phyloP scores from a whole-genome alignment of 2,888 invertebrate genomes.

The Cremastobaeus sp. region DNA sequence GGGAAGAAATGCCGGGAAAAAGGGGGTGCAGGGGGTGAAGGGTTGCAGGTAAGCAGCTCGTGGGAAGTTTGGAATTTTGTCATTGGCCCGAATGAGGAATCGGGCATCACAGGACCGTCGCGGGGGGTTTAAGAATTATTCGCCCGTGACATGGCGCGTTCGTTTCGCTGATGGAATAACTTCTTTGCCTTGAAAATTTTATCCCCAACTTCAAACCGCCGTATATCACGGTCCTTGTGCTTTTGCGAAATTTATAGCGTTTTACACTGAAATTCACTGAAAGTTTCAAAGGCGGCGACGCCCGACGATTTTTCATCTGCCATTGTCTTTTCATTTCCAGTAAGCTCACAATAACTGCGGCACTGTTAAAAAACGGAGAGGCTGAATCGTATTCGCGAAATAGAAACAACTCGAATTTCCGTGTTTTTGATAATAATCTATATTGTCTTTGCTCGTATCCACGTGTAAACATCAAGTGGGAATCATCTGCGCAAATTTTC shows the following conservation, averaged over 20 bases:
- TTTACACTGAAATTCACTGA: slow-evolving; percentile 59
- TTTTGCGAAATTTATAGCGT: slow-evolving; percentile 59
- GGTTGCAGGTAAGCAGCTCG: too few relatives aligned
- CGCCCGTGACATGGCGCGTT: slow-evolving; percentile 43
- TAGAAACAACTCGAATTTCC: slow-evolving; percentile 20
- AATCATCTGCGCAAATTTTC: too few relatives aligned
- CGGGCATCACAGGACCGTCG: slow-evolving; percentile 20
- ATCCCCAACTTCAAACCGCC: slow-evolving; percentile 60
- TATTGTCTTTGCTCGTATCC: too few relatives aligned
- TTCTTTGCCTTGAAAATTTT: slow-evolving; percentile 61
- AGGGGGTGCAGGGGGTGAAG: neutral
- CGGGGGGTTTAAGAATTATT: slow-evolving; percentile 45
- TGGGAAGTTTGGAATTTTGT: slow-evolving; percentile 32
- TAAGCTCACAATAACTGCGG: slow-evolving; percentile 60
- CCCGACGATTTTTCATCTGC: slow-evolving; percentile 62
- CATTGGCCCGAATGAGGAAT: slow-evolving; percentile 37
- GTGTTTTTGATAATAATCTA: slow-evolving; percentile 48
- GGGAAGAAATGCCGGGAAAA: neutral
- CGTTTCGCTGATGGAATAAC: slow-evolving; percentile 53
- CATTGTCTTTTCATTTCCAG: slow-evolving; percentile 63
- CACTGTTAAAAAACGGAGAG: slow-evolving; percentile 40
- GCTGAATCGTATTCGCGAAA: slow-evolving; percentile 33
- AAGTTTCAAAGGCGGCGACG: slow-evolving; percentile 61
- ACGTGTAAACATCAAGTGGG: too few relatives aligned
- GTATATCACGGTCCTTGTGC: slow-evolving; percentile 56